These are phyloP conservation scores for Apamea crenata DNA, from an alignment of 2,888 invertebrate genomes.

Conservation along the genomic window DNA sequence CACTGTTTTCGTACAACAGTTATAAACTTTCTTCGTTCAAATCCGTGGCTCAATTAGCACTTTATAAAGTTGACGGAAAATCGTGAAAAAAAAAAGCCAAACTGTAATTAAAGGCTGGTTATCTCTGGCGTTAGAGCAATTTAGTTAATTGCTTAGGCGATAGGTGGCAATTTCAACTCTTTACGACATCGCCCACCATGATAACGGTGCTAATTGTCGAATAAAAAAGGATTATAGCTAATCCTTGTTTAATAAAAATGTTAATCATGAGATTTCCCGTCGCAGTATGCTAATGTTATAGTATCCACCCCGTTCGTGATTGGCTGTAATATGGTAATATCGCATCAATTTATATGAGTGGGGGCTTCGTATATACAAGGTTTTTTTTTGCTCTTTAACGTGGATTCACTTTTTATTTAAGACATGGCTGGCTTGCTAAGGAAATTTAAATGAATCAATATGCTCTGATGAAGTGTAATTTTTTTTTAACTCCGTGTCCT, in stretches of 20 bases:
- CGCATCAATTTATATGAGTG: constrained; percentile 64
- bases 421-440: neutral
- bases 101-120: constrained; percentile 80
- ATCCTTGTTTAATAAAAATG: constrained; percentile 90
- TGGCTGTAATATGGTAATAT: constrained; percentile 72
- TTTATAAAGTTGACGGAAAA: constrained; percentile 74
- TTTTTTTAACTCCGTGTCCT: too few relatives aligned
- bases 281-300: constrained; percentile 86
- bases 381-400: constrained; percentile 19
- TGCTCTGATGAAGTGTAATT: too few relatives aligned
- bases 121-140: constrained; percentile 82
- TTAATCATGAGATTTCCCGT: constrained; percentile 88
- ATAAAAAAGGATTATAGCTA: constrained; percentile 89
- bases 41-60: constrained; percentile 74
- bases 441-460: neutral
- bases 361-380: constrained; percentile 50
- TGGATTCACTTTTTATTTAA: neutral
- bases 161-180: constrained; percentile 88
- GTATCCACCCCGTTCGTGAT: constrained; percentile 77
- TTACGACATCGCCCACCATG: constrained; percentile 86
- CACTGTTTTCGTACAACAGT: constrained; percentile 31
- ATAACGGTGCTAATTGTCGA: constrained; percentile 90
- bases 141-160: constrained; percentile 86
- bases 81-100: constrained; percentile 65
- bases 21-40: constrained; percentile 52